phyloP scores from a whole-genome alignment of 2,888 invertebrate genomes.

The Hemaris fuciformis region DNA sequence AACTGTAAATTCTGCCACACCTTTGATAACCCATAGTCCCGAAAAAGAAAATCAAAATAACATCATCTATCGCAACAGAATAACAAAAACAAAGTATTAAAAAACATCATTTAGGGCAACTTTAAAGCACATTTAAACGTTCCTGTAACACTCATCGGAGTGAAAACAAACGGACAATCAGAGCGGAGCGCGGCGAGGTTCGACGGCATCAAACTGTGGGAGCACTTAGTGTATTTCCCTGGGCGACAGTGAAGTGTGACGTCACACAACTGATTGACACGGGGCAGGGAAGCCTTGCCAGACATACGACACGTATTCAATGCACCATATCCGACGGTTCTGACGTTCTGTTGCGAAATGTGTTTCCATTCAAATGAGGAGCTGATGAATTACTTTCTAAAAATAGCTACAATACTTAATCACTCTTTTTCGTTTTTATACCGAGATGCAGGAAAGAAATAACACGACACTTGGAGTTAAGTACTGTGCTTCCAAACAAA shows the following conservation, averaged over 20 bases:
- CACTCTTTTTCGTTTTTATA: no score
- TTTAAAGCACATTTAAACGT: background rate
- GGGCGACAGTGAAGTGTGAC: slow-evolving; percentile 20
- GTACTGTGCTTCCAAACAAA: no score
- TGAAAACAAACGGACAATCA: background rate
- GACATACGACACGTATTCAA: background rate
- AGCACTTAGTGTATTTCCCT: slow-evolving; percentile 40
- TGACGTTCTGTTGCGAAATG: background rate
- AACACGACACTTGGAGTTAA: no score
- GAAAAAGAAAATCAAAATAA: no score
- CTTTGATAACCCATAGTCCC: no score
- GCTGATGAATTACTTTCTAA: no score
- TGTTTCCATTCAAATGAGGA: no score
- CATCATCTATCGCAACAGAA: no score
- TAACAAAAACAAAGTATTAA: no score
- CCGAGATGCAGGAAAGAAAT: no score
- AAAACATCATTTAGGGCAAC: background rate
- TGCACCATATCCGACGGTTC: background rate
- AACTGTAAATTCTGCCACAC: no score
- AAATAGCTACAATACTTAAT: no score
- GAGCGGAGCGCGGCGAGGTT: slow-evolving; percentile 11
- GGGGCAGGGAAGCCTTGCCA: slow-evolving; percentile 24
- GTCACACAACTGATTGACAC: slow-evolving; percentile 31
- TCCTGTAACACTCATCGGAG: background rate
- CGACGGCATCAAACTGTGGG: slow-evolving; percentile 25